Conservation (phyloP, 2,888 invertebrate species). For the Drosophila vallismaia region DNA sequence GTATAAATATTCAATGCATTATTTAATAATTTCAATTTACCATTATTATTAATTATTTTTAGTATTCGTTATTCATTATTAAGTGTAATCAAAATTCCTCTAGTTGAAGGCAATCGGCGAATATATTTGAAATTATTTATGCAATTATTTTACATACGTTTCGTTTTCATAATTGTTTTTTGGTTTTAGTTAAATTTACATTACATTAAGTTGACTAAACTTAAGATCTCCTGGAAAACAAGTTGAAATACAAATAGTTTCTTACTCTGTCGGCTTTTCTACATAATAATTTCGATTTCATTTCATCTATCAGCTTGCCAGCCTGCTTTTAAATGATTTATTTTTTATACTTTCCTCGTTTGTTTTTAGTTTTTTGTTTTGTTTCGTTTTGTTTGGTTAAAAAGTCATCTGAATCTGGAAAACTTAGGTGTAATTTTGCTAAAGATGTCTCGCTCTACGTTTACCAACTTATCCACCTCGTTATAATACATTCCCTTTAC, state of each 20-base stretch:
- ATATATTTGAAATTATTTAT: constrained; percentile 83
- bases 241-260: constrained; percentile 49
- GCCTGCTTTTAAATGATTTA: constrained; percentile 1
- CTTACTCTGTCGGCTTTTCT: constrained; percentile 24
- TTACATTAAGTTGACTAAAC: constrained; percentile 57
- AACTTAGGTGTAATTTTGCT: constrained; percentile 74
- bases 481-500: constrained; percentile 33
- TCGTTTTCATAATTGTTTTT: constrained; percentile 5
- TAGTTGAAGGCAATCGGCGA: constrained; percentile 84
- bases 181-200: constrained; percentile 22
- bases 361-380: constrained; percentile 25
- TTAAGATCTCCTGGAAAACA: constrained; percentile 63
- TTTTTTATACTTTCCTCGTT: not conserved
- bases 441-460: constrained; percentile 51
- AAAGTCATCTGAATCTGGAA: constrained; percentile 77
- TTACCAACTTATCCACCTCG: constrained; percentile 41
- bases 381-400: constrained; percentile 53
- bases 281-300: constrained; percentile 5
- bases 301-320: not conserved
- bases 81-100: constrained; percentile 84
- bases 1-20: constrained; percentile 51
- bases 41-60: constrained; percentile 57
- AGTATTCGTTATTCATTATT: constrained; percentile 54
- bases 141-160: constrained; percentile 80
- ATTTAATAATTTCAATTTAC: constrained; percentile 58